These are phyloP conservation scores for Antheraea yamamai DNA, from an alignment of 2,888 invertebrate species.

Conservation along the genomic window DNA sequence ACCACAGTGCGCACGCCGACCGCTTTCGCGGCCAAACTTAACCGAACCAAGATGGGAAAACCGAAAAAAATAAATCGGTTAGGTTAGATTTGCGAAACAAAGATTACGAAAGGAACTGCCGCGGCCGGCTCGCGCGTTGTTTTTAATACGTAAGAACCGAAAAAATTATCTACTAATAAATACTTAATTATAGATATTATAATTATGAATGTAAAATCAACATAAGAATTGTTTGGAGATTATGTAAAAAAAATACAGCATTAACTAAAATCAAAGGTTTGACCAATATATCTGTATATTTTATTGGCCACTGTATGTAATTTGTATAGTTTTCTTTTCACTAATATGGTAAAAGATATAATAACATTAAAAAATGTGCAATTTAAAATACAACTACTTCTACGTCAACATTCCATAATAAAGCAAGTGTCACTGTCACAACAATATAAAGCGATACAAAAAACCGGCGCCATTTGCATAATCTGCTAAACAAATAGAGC, in stretches of 20 bases:
- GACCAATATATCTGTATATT: too few species aligned
- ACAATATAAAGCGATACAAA: slow-evolving; percentile 4
- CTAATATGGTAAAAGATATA: not conserved
- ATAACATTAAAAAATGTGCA: slow-evolving; percentile 23
- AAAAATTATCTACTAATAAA: not conserved
- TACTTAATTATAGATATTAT: not conserved
- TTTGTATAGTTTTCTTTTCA: not conserved
- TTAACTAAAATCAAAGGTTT: too few species aligned
- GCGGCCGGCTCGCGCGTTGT: too few species aligned
- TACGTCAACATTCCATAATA: not conserved
- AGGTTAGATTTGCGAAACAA: too few species aligned
- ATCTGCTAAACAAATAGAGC: slow-evolving; percentile 54
- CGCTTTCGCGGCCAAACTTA: too few species aligned
- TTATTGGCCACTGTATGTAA: not conserved
- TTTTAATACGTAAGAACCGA: too few species aligned
- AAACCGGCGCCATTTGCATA: slow-evolving; percentile 28
- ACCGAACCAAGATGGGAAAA: too few species aligned
- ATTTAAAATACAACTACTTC: slow-evolving; percentile 17
- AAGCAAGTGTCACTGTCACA: slow-evolving; percentile 11
- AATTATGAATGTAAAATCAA: not conserved
- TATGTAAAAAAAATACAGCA: not conserved
- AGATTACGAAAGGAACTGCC: too few species aligned
- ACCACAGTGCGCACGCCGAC: too few species aligned
- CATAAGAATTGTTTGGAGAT: not conserved
- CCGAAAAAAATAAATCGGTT: too few species aligned